Evolutionary conservation across 2,888 invertebrate genomes (phyloP).

Genomic region (Drosophila meridionalis): DNA sequence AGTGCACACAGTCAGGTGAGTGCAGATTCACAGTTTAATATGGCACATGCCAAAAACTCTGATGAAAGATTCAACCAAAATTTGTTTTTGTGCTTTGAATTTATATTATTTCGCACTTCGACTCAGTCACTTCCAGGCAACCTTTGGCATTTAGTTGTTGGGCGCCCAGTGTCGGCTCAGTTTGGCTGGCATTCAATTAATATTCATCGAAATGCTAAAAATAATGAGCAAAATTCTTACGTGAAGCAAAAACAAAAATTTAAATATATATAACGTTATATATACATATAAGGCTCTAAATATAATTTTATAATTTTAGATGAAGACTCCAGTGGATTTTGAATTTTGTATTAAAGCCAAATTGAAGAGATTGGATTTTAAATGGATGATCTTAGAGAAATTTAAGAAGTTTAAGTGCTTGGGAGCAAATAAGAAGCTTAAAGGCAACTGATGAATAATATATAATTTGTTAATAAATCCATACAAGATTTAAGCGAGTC

Average conservation of each 20-base stretch:
- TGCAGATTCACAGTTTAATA: background rate
- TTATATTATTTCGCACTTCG: conserved; percentile 31
- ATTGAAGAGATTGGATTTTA: background rate
- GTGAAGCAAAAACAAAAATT: background rate
- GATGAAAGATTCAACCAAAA: conserved; percentile 5
- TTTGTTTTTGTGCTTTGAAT: conserved; percentile 29
- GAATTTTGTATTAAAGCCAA: conserved; percentile 4
- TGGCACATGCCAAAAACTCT: background rate
- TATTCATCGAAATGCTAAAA: conserved; percentile 26
- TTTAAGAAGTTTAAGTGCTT: background rate
- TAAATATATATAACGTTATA: background rate
- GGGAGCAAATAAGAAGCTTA: no score
- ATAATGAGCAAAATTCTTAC: conserved; percentile 27
- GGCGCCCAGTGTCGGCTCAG: background rate
- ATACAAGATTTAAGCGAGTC: no score
- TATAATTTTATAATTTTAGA: background rate
- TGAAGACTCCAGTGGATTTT: background rate
- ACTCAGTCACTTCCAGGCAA: conserved; percentile 1
- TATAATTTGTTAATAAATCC: background rate
- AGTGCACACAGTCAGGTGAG: conserved; percentile 7
- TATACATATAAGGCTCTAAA: background rate
- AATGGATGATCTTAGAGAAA: background rate
- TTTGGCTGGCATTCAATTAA: conserved; percentile 41
- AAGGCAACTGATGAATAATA: background rate
- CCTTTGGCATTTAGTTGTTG: background rate